Conservation (phyloP, 2,888 invertebrate species). For the Xestia c-nigrum region DNA sequence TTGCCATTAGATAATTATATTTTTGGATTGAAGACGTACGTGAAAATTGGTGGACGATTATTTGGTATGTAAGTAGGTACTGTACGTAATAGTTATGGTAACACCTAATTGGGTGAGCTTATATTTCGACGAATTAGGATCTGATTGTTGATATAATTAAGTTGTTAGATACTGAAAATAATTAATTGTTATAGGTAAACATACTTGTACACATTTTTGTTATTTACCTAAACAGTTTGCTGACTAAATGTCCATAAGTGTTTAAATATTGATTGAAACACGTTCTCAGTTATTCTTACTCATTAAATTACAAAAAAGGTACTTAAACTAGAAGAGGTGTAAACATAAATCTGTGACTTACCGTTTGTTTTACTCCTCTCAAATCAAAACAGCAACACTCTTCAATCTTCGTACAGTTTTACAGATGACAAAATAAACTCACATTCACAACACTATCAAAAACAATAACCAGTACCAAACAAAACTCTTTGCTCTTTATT, state of each 20-base stretch:
- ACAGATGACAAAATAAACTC: constrained; percentile 38
- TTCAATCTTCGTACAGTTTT: constrained; percentile 19
- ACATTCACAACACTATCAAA: constrained; percentile 60
- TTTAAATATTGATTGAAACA: not conserved
- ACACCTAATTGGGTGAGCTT: not conserved
- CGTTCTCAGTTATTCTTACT: not conserved
- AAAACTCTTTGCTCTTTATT: constrained; percentile 35
- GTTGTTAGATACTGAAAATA: not conserved
- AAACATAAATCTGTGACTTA: constrained; percentile 38
- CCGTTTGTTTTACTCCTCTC: constrained; percentile 44
- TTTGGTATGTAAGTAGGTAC: constrained; percentile 36
- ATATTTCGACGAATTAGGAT: not conserved
- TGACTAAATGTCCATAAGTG: not conserved
- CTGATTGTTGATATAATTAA: not conserved
- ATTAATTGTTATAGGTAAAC: not conserved
- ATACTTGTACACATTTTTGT: not conserved
- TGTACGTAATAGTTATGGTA: constrained; percentile 2
- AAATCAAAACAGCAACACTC: constrained; percentile 34
- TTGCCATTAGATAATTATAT: constrained; percentile 49
- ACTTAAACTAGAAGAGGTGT: not conserved
- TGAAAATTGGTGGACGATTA: constrained; percentile 32
- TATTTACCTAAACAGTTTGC: not conserved
- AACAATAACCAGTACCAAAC: constrained; percentile 39
- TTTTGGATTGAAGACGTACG: constrained; percentile 45
- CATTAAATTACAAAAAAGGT: not conserved